Base-by-base conservation (phyloP, 92 coral and sea anemone species). In the Siderastrea radians region DNA sequence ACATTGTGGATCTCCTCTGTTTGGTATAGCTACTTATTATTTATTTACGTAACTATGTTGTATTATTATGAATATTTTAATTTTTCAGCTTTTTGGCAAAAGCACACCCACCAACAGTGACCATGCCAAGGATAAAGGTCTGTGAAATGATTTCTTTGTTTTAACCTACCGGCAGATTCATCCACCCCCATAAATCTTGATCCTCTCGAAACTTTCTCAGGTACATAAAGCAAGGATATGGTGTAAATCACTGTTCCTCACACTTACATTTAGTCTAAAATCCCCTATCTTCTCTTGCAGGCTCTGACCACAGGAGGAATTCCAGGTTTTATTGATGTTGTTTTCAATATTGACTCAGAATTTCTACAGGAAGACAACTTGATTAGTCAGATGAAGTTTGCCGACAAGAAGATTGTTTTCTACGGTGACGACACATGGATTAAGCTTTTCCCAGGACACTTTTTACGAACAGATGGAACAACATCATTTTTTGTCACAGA, bases 371-470 rank as follows among this genome's bases (percentile, higher is more conserved):
- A 95, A 76, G 99, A 97, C 74, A 97, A 91, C 79, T 65, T 97
- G 60, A 55, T 95, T 45, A 82, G 88, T 59, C 99, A 97, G 83
- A 79, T 94, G 87, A 87, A 79, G 62, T 57, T 66, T 49, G 92
- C 98, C 45, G 85, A 93, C 50, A 93, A 88, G 88, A 92, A 75
- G 79, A 86, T 97, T 54, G 83, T 94, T 14, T 97, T 97, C 88
- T 97, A 69, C 78, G 99, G 99, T 57, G 99, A 97, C 60, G 99
- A 97, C 72, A 97, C 99, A 14, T 97, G 99, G 99, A 86, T 97
- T 50, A 97, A 90, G 87, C 92, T 97, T 60, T 97, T 97, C 81
- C 99, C 99, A 55, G 93, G 63, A 64, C 94, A 95, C 70, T 97
- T 97, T 68, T 48, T 50, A 66, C 90, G 99, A 55, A 82, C 86